Evolutionary conservation across 2,888 invertebrate genomes (phyloP).

Genomic region (Epinotia nisella): DNA sequence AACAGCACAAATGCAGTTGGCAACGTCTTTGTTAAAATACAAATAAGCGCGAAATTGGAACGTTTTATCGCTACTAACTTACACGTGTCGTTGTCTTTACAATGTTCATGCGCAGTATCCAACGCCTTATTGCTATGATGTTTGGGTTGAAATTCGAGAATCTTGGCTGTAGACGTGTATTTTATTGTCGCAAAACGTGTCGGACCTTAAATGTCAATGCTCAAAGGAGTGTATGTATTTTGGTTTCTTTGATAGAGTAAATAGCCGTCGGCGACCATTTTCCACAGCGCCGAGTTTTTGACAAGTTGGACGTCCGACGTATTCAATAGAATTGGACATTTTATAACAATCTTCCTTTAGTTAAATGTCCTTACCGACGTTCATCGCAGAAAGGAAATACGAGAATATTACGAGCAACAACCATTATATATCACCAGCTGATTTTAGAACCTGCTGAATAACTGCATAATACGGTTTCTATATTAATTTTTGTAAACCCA

Average conservation of each 20-base stretch:
- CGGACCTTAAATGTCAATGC: slow-evolving; percentile 31
- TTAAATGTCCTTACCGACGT: background rate
- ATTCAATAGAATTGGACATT: background rate
- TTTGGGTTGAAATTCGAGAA: slow-evolving; percentile 17
- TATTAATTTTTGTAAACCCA: no score
- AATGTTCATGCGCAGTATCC: background rate
- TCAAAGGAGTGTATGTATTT: slow-evolving; percentile 23
- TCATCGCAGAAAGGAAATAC: background rate
- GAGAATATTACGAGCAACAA: background rate
- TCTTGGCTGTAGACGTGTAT: background rate
- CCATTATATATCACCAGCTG: background rate
- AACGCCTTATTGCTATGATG: background rate
- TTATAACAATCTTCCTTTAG: slow-evolving; percentile 6
- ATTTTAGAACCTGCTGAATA: no score
- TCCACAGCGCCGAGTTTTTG: slow-evolving; percentile 18
- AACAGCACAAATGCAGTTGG: slow-evolving; percentile 7
- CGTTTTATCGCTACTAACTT: slow-evolving; percentile 11
- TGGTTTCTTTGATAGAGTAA: slow-evolving; percentile 17
- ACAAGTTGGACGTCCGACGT: slow-evolving; percentile 28
- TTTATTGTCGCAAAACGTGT: slow-evolving; percentile 30
- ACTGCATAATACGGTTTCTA: no score
- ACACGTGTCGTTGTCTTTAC: slow-evolving; percentile 15
- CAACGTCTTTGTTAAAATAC: slow-evolving; percentile 11
- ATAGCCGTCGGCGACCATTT: slow-evolving; percentile 27
- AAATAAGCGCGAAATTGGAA: slow-evolving; percentile 22